Base-by-base conservation (phyloP, 2,888 invertebrate genomes). In the Parnassius apollo region DNA sequence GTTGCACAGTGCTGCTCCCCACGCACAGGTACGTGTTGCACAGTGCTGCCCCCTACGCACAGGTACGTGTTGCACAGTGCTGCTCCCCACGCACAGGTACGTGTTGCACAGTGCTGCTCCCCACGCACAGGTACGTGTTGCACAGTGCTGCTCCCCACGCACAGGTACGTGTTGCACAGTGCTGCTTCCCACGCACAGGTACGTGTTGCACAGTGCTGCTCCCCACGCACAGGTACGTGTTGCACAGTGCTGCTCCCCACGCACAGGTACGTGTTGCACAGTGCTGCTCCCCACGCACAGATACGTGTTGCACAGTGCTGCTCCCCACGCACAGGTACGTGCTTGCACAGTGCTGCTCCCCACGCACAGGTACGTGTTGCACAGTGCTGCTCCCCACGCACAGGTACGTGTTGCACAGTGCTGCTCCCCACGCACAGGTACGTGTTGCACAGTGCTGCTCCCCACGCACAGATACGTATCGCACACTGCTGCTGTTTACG, bases 171-270 rank as follows among this genome's bases (percentile, higher is more conserved):
- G n/a, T n/a, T n/a, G n/a, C n/a, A n/a, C 96, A 86, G 94, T 94
- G 78, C 92, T 94, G 74, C 80, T 87, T 85, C n/a, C n/a, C n/a
- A n/a, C n/a, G 0, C 93, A 96, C 68, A 82, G 74, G 53, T 78
- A 92, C 69, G 92, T 93, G 66, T 75, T 81, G 42, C 82, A 82
- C 65, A 91, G 87, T 57, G 92, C 67, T 94, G 64, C 88, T 83
- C 62, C 85, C 87, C 61, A 88, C 88, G 89, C 68, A 87, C 68
- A 88, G 85, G 59, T 82, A 65, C n/a, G n/a, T 80, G 75, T 67
- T 77, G 55, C 93, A 94, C 71, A 67, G 94, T 95, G 61, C 88
- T 96, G 66, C 89, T 96, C 56, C 94, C 94, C 25, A 95, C 96
- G 60, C 96, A 96, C 86, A 94, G 94, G 78, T 92, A 94, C 73